A percentile compares a stretch with the other conserved stretches of the same genome.
Evolutionary conservation across 2,113 vertebrate species (phyloP).

Genomic region (Daphoenositta chrysoptera): DNA sequence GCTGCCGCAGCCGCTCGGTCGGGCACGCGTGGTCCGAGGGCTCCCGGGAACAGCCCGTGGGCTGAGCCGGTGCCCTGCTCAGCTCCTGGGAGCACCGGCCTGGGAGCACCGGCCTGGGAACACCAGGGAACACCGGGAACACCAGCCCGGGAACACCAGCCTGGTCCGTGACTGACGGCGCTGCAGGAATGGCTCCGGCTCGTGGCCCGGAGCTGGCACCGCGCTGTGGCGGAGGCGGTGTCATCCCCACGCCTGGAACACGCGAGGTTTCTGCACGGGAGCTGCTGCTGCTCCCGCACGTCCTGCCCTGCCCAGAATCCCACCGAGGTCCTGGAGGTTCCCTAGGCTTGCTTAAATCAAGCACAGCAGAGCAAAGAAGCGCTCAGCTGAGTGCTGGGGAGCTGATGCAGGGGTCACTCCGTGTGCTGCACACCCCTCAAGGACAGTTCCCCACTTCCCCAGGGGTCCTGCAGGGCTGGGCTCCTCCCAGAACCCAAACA

Average conservation of each 20-base stretch:
- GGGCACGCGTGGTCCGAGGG: rapidly evolving
- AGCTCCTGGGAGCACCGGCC: neutral
- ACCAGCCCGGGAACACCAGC: neutral
- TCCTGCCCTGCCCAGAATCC: neutral
- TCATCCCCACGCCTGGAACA: rapidly evolving
- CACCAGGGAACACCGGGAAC: neutral
- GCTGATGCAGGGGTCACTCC: rapidly evolving
- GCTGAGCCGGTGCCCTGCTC: neutral
- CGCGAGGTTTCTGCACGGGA: rapidly evolving
- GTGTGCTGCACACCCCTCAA: rapidly evolving
- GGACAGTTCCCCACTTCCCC: neutral
- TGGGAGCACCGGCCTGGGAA: neutral
- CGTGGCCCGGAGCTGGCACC: neutral
- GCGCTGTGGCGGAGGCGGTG: rapidly evolving
- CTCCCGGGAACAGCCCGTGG: rapidly evolving
- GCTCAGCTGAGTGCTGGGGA: neutral
- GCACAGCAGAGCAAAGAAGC: neutral
- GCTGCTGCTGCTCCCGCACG: neutral
- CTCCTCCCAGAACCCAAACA: neutral
- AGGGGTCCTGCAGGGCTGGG: neutral
- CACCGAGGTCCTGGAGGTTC: rapidly evolving
- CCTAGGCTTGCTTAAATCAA: neutral
- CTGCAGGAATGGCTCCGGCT: neutral
- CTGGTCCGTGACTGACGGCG: neutral
- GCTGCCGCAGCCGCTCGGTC: neutral